These are phyloP conservation scores for Drosophila busckii DNA, from an alignment of 1,140 invertebrate species.

Conservation along the genomic window DNA sequence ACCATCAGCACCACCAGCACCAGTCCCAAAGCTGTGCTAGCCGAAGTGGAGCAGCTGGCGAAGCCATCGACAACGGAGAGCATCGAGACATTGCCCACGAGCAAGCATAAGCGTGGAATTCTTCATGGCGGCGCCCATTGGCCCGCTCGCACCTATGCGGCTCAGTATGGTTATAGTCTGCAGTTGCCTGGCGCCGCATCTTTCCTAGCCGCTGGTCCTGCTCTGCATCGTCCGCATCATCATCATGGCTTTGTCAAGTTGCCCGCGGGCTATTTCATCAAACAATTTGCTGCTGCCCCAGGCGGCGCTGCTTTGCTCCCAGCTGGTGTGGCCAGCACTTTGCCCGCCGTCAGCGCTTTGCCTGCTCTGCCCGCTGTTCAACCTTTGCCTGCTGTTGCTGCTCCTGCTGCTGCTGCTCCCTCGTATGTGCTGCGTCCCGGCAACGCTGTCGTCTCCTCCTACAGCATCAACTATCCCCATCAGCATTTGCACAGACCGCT, in stretches of 20 bases:
- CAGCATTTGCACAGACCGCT: slow-evolving; percentile 58
- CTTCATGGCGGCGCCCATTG: slow-evolving; percentile 46
- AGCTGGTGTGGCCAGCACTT: not conserved
- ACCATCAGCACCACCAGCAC: slow-evolving; percentile 7
- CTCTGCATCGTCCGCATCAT: slow-evolving; percentile 17
- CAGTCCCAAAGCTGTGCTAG: slow-evolving; percentile 5
- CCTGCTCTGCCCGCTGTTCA: not conserved
- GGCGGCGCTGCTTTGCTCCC: slow-evolving; percentile 24
- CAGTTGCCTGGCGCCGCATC: slow-evolving; percentile 53
- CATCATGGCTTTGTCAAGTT: slow-evolving; percentile 52
- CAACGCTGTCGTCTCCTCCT: slow-evolving; percentile 64
- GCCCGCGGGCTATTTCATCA: slow-evolving; percentile 41
- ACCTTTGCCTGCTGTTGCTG: not conserved
- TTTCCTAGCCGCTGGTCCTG: slow-evolving; percentile 45
- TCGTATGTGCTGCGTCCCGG: slow-evolving; percentile 64
- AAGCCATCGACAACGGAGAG: not conserved
- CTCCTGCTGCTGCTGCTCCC: slow-evolving; percentile 17
- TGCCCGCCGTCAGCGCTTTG: slow-evolving; percentile 4
- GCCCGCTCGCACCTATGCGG: slow-evolving; percentile 62
- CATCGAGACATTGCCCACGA: slow-evolving; percentile 13
- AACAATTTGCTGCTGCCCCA: slow-evolving; percentile 16
- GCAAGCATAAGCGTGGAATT: slow-evolving; percentile 67
- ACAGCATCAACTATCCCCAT: slow-evolving; percentile 71
- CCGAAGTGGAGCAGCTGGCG: not conserved
- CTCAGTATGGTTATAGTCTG: slow-evolving; percentile 68